Percentiles rank a stretch among this genome's conserved stretches.
Evolutionary conservation across 2,888 invertebrate species (phyloP).

Genomic region (Standfussiana lucernea): DNA sequence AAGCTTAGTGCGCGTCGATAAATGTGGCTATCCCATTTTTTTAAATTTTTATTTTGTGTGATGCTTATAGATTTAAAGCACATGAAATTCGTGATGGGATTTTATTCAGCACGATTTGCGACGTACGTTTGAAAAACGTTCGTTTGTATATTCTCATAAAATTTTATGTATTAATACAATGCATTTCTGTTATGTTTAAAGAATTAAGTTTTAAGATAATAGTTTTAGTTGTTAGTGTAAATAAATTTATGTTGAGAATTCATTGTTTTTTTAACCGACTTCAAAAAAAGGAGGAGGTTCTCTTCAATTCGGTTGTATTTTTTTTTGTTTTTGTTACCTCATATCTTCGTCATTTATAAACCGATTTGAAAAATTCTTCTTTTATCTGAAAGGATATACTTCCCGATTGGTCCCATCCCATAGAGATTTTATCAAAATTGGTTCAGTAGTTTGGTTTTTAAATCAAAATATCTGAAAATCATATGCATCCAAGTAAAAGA

Average conservation of each 20-base stretch:
- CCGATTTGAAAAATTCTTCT: too few species aligned
- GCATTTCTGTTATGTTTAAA: constrained; percentile 52
- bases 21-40: not conserved
- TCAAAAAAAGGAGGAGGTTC: too few species aligned
- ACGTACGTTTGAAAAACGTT: constrained; percentile 1
- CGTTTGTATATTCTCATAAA: constrained; percentile 5
- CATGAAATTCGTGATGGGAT: not conserved
- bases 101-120: not conserved
- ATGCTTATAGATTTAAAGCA: not conserved
- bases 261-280: constrained; percentile 2
- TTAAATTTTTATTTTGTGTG: not conserved
- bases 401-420: too few species aligned
- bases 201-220: constrained; percentile 26
- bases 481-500: too few species aligned
- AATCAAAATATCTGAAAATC: too few species aligned
- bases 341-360: too few species aligned
- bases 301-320: too few species aligned
- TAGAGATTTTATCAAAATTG: too few species aligned
- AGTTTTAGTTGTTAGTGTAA: constrained; percentile 41
- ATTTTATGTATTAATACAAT: constrained; percentile 39
- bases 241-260: constrained; percentile 43
- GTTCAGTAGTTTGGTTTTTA: too few species aligned
- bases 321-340: too few species aligned
- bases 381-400: too few species aligned
- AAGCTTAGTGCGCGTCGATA: not conserved